Percentiles rank a stretch among this genome's conserved stretches.
These are phyloP conservation scores for Lysiphlebus fabarum DNA, from an alignment of 1,140 invertebrate species.

Conservation along the genomic window DNA sequence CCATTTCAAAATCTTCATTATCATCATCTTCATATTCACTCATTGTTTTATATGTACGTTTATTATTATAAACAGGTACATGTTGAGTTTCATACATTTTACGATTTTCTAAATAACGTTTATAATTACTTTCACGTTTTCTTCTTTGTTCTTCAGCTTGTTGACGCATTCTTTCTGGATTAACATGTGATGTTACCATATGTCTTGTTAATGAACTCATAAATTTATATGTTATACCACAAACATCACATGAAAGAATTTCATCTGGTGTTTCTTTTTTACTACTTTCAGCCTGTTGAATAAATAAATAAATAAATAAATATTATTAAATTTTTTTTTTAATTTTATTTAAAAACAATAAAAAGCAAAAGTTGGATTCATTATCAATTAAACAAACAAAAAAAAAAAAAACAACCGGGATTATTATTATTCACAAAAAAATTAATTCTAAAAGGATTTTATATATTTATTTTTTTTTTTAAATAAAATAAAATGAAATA, in stretches of 20 bases:
- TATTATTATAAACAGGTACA: constrained; percentile 26
- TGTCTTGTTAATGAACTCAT: constrained; percentile 54
- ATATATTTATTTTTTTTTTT: no score
- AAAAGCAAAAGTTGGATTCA: not conserved
- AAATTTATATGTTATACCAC: constrained; percentile 55
- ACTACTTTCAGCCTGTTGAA: constrained; percentile 37
- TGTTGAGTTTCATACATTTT: constrained; percentile 52
- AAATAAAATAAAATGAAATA: not conserved
- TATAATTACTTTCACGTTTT: constrained; percentile 52
- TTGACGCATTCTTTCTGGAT: constrained; percentile 49
- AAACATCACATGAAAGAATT: constrained; percentile 51
- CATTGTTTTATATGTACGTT: constrained; percentile 32
- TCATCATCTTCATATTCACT: constrained; percentile 20
- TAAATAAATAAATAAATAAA: constrained; percentile 24
- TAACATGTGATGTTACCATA: constrained; percentile 54
- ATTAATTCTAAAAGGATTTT: no score
- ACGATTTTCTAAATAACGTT: constrained; percentile 50
- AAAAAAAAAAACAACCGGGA: not conserved
- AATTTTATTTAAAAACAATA: no score
- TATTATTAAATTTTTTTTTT: not conserved
- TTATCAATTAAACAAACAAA: not conserved
- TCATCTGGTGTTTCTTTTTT: constrained; percentile 34
- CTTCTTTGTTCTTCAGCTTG: constrained; percentile 52
- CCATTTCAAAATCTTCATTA: constrained; percentile 22
- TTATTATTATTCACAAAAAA: no score